Percentiles rank a stretch among this genome's conserved stretches.
phyloP scores from a whole-genome alignment of 2,113 vertebrate genomes.

The Chauna torquata region DNA sequence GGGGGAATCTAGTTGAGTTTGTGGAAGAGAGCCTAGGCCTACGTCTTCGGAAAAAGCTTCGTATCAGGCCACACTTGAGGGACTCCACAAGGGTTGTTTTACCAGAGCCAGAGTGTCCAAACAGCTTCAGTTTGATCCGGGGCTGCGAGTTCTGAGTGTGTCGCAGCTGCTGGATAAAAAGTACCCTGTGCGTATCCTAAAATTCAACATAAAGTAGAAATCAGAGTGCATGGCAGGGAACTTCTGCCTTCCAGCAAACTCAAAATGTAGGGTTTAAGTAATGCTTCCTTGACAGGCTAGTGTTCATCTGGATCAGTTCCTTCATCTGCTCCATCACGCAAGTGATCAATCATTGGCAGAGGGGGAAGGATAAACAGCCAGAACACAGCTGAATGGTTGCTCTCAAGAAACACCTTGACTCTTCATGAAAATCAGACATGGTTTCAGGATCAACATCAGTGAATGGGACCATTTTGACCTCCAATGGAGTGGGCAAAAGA shows the following conservation, averaged over 20 bases:
- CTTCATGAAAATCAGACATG: neutral
- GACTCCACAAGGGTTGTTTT: conserved; percentile 95
- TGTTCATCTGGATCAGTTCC: neutral
- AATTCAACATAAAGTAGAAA: neutral
- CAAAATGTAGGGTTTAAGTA: neutral
- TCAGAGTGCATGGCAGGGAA: neutral
- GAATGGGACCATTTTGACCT: neutral
- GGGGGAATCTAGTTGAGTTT: conserved; percentile 86
- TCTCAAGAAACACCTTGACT: neutral
- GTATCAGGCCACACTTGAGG: conserved; percentile 92
- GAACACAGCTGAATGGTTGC: neutral
- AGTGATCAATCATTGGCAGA: neutral
- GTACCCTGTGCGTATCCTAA: conserved; percentile 88
- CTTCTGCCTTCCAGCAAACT: neutral
- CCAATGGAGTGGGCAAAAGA: neutral
- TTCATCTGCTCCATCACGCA: neutral
- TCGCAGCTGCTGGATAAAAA: conserved; percentile 93
- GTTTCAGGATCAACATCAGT: neutral
- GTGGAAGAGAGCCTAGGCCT: conserved; percentile 85
- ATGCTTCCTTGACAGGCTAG: neutral
- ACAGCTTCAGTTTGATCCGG: conserved; percentile 92
- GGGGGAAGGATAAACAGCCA: neutral
- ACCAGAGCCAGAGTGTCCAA: conserved; percentile 88
- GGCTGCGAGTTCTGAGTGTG: conserved; percentile 86
- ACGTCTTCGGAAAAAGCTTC: conserved; percentile 93